These are phyloP conservation scores for Clangula hyemalis DNA, from an alignment of 2,797 vertebrate species.

Conservation along the genomic window DNA sequence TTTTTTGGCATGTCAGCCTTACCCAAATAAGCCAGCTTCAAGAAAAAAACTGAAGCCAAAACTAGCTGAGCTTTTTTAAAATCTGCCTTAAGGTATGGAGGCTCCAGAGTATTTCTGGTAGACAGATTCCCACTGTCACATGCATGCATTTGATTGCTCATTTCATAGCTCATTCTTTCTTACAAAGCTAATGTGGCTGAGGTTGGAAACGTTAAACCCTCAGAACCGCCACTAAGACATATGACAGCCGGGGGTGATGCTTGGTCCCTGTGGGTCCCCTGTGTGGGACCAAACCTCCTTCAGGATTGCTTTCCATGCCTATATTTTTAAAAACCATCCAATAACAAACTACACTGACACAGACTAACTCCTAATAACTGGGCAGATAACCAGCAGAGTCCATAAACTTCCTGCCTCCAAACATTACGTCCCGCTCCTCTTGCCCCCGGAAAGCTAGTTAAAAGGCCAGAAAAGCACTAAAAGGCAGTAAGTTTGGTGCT, in stretches of 20 bases:
- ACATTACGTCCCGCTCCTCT: background rate
- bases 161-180: background rate
- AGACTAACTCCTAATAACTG: conserved; percentile 16
- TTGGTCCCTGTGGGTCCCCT: background rate
- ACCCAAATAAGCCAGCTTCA: conserved; percentile 29
- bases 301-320: background rate
- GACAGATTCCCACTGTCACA: conserved; percentile 9
- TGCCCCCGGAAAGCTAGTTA: conserved; percentile 16
- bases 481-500: background rate
- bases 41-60: conserved; percentile 14
- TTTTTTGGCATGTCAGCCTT: conserved; percentile 30
- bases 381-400: background rate
- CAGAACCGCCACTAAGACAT: background rate
- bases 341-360: conserved; percentile 2
- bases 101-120: conserved; percentile 23
- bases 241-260: background rate
- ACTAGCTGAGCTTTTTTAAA: conserved; percentile 11
- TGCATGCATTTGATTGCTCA: background rate
- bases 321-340: conserved; percentile 20
- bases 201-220: background rate
- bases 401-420: background rate
- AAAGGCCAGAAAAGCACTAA: background rate
- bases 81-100: conserved; percentile 40
- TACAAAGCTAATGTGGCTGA: background rate
- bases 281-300: background rate